These are phyloP conservation scores for Jordanella pulchra DNA, from an alignment of 2,797 vertebrate genomes.

Conservation along the genomic window DNA sequence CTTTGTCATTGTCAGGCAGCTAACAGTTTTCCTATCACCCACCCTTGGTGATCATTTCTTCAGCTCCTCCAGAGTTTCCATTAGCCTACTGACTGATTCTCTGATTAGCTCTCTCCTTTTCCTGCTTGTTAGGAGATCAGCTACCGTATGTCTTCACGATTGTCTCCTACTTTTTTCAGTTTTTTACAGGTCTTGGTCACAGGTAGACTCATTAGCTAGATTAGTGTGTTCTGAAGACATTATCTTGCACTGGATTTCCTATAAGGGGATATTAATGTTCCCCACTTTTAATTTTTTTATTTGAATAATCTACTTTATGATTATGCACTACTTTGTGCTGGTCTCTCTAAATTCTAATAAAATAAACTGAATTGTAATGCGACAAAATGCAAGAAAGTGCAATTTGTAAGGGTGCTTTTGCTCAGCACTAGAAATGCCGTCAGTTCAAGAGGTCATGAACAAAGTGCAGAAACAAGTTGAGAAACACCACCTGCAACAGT, in stretches of 20 bases:
- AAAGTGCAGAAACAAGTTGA: slow-evolving; percentile 18
- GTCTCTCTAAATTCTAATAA: neutral
- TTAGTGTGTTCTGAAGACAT: neutral
- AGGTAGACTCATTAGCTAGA: neutral
- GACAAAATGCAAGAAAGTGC: neutral
- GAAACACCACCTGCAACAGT: slow-evolving; percentile 11
- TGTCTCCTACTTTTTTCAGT: neutral
- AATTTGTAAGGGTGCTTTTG: neutral
- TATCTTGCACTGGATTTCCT: neutral
- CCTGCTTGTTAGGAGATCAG: neutral
- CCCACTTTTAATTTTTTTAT: neutral
- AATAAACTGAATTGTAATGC: neutral
- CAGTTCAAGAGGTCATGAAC: slow-evolving; percentile 23
- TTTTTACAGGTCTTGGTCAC: neutral
- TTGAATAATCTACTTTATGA: neutral
- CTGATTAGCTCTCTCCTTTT: neutral
- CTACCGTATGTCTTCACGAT: neutral
- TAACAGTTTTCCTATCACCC: neutral
- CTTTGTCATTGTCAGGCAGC: too few species aligned
- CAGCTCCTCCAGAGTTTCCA: neutral
- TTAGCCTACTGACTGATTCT: neutral
- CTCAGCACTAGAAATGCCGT: neutral
- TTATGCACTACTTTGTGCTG: neutral
- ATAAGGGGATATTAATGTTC: neutral
- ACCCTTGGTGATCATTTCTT: neutral